phyloP scores from a whole-genome alignment of 2,113 vertebrate species.

The Poecile atricapillus region DNA sequence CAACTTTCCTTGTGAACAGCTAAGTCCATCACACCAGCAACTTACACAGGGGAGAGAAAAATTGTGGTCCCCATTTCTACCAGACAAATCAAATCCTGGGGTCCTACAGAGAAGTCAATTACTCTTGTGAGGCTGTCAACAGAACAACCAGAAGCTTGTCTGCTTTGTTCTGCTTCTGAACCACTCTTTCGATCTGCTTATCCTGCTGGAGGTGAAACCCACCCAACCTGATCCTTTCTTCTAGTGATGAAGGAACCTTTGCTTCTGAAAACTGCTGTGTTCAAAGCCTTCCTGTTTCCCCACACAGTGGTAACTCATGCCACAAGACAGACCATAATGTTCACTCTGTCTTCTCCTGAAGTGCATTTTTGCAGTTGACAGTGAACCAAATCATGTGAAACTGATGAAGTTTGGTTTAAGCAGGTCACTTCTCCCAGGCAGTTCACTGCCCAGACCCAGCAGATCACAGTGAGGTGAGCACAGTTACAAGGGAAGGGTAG shows the following conservation, averaged over 20 bases:
- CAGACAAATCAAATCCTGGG: background rate
- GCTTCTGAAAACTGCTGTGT: background rate
- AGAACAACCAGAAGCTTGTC: background rate
- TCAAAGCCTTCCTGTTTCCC: constrained; percentile 11
- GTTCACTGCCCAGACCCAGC: background rate
- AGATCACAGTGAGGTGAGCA: background rate
- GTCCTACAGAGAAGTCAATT: background rate
- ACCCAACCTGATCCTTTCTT: background rate
- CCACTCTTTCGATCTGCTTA: background rate
- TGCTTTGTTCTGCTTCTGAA: background rate
- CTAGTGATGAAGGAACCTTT: background rate
- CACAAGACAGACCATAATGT: background rate
- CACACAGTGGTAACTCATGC: background rate
- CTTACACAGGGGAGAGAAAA: background rate
- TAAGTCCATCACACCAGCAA: background rate
- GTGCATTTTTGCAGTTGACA: background rate
- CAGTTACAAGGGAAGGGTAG: background rate
- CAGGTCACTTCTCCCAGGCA: background rate
- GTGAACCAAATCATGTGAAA: background rate
- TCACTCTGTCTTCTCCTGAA: background rate
- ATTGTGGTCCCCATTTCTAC: background rate
- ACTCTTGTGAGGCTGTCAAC: background rate
- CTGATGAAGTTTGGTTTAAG: background rate
- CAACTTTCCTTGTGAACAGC: background rate
- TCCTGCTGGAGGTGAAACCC: background rate